Conservation (phyloP, 2,797 vertebrate genomes). For the Chloroceryle amazona region DNA sequence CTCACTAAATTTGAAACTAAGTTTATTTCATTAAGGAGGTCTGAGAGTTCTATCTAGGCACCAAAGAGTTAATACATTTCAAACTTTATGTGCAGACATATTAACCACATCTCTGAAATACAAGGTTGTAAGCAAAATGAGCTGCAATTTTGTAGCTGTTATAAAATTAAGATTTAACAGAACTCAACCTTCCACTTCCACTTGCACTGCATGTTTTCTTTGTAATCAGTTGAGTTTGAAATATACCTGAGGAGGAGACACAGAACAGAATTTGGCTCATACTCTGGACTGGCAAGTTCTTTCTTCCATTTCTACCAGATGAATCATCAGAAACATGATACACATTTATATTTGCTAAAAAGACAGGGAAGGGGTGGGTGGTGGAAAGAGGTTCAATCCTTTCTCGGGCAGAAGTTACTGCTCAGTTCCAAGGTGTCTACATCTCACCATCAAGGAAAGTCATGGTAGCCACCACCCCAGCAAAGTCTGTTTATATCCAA, state of each 20-base stretch:
- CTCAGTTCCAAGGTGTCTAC: background rate
- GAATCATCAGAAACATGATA: slow-evolving; percentile 13
- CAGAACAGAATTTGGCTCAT: background rate
- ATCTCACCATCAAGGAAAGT: background rate
- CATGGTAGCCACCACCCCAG: background rate
- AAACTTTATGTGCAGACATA: background rate
- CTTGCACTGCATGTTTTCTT: background rate
- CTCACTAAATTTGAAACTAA: background rate
- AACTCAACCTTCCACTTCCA: background rate
- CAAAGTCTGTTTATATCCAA: slow-evolving; percentile 2
- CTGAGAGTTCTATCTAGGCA: background rate
- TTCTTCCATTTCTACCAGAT: background rate
- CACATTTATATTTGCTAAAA: background rate
- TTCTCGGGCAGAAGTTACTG: background rate
- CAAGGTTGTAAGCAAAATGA: background rate
- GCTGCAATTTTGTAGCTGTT: background rate
- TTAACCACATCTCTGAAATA: background rate
- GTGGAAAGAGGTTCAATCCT: background rate
- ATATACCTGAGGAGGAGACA: background rate
- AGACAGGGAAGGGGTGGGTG: background rate
- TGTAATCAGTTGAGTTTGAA: slow-evolving; percentile 27
- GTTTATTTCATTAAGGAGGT: background rate
- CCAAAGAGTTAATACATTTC: background rate
- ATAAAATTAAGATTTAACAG: background rate
- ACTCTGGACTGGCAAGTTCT: background rate